These are phyloP conservation scores for Neomonachus schauinslandi DNA, from an alignment of 2,113 vertebrate species.

Conservation along the genomic window DNA sequence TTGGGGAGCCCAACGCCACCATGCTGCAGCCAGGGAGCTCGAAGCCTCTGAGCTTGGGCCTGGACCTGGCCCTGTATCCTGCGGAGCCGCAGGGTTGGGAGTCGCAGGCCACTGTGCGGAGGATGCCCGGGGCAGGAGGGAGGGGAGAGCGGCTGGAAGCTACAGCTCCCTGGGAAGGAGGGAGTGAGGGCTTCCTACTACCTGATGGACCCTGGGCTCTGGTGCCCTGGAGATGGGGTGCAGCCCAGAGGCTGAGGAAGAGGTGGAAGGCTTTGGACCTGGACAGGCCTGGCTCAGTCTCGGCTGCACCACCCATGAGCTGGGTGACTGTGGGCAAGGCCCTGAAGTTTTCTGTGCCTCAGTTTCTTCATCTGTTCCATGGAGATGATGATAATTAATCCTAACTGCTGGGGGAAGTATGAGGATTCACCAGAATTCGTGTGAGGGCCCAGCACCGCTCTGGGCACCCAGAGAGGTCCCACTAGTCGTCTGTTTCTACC, in stretches of 20 bases:
- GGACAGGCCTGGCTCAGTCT: neutral
- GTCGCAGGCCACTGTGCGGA: neutral
- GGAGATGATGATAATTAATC: neutral
- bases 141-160: neutral
- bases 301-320: neutral
- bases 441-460: neutral
- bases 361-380: neutral
- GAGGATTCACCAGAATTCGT: neutral
- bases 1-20: neutral
- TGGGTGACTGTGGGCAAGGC: neutral
- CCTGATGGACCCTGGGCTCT: neutral
- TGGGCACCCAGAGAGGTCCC: neutral
- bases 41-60: neutral
- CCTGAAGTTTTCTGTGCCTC: neutral
- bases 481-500: too few species aligned
- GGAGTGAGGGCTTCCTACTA: too few species aligned
- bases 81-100: neutral
- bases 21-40: neutral
- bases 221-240: neutral
- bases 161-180: neutral
- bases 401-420: neutral
- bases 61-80: neutral
- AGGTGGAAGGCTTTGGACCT: neutral
- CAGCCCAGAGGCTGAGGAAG: neutral
- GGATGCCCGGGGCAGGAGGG: neutral